Evolutionary conservation across 2,888 invertebrate species (phyloP).

Genomic region (Metopia argyrocephala): DNA sequence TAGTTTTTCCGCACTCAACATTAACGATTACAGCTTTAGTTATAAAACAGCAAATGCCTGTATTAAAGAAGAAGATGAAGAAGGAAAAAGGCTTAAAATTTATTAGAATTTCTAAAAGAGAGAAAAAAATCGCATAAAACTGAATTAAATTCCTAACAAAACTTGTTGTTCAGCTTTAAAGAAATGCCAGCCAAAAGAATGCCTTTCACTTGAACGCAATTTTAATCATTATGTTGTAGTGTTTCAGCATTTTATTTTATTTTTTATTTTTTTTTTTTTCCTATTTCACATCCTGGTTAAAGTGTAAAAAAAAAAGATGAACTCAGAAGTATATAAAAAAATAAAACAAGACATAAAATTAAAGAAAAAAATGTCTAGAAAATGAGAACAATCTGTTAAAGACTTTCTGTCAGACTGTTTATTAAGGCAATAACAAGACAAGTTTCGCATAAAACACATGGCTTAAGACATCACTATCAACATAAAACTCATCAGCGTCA

Average conservation of each 20-base stretch:
- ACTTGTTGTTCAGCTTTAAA: conserved; percentile 22
- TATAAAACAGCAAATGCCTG: conserved; percentile 28
- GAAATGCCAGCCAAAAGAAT: conserved; percentile 34
- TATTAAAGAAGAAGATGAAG: too few species aligned
- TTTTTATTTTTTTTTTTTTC: conserved; percentile 24
- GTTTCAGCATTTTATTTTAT: too few species aligned
- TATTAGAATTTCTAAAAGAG: conserved; percentile 51
- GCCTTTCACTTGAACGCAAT: conserved; percentile 62
- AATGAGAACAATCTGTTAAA: conserved; percentile 64
- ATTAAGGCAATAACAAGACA: conserved; percentile 37
- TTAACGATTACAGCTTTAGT: too few species aligned
- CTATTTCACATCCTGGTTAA: conserved; percentile 56
- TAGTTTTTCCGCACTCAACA: too few species aligned
- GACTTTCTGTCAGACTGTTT: conserved; percentile 19
- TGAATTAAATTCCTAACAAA: conserved; percentile 33
- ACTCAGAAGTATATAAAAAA: too few species aligned
- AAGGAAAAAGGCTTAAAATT: conserved; percentile 36
- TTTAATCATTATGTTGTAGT: not conserved
- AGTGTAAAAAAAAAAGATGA: not conserved
- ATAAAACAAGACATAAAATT: not conserved
- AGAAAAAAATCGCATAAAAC: not conserved
- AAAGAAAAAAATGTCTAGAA: conserved; percentile 39
- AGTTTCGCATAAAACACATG: conserved; percentile 26
- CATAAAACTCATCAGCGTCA: conserved; percentile 31
- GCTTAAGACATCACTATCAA: conserved; percentile 1